A percentile compares a stretch with the other conserved stretches of the same genome.
Evolutionary conservation across 2,797 vertebrate species (phyloP).

Genomic region (Eurystomus glaucurus): DNA sequence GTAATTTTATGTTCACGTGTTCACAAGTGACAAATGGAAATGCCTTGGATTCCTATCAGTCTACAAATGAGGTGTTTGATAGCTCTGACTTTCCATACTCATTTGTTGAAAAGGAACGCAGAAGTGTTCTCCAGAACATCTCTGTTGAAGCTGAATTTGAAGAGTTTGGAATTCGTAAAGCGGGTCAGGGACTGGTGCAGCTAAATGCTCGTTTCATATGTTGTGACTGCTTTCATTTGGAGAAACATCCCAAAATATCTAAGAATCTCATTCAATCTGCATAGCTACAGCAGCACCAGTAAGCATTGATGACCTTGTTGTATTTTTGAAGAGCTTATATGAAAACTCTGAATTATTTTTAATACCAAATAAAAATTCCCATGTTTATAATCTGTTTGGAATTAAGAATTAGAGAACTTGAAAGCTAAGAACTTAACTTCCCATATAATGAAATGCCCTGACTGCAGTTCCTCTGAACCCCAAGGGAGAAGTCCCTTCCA

Average conservation of each 20-base stretch:
- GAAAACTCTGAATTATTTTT: neutral
- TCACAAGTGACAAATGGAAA: neutral
- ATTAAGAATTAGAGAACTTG: neutral
- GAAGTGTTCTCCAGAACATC: neutral
- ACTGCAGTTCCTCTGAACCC: neutral
- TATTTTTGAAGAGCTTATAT: neutral
- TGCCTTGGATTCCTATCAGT: neutral
- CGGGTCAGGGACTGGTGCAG: neutral
- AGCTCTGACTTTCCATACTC: neutral
- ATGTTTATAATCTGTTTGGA: neutral
- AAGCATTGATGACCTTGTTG: fast-evolving
- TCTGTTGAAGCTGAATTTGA: neutral
- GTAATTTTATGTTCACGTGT: neutral
- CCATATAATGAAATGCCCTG: neutral
- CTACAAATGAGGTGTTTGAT: neutral
- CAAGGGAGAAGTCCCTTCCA: neutral
- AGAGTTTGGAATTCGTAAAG: neutral
- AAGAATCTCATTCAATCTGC: neutral
- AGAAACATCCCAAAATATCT: neutral
- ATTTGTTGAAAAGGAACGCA: neutral
- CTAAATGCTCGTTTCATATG: neutral
- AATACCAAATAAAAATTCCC: neutral
- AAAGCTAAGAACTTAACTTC: neutral
- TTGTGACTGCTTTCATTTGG: neutral
- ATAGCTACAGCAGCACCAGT: neutral